Evolutionary conservation across 1,140 invertebrate species (phyloP).

Genomic region (Pachypsylla venusta): DNA sequence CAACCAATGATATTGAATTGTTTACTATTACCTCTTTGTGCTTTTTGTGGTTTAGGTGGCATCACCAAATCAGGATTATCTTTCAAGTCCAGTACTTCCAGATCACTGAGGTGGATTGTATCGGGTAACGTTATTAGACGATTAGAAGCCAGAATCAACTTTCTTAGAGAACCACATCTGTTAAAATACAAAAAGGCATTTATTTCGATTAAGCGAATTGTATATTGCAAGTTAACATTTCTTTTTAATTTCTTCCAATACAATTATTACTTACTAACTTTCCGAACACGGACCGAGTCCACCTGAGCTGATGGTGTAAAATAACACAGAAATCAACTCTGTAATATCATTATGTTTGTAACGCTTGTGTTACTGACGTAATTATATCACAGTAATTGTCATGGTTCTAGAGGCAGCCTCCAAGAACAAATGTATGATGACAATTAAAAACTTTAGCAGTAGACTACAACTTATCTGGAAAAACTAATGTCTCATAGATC

Average conservation of each 20-base stretch:
- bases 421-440: no score
- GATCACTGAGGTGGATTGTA: conserved; percentile 87
- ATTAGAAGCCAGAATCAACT: conserved; percentile 86
- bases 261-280: no score
- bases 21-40: conserved; percentile 53
- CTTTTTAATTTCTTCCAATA: no score
- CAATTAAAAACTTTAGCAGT: no score
- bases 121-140: conserved; percentile 91
- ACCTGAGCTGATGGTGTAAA: no score
- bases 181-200: conserved; percentile 20
- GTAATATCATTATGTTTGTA: no score
- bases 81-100: conserved; percentile 74
- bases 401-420: no score
- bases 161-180: conserved; percentile 91
- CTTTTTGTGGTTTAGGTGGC: conserved; percentile 85
- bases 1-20: no score
- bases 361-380: no score
- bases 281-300: no score
- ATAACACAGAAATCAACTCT: no score
- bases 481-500: not conserved
- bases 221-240: not conserved
- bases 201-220: conserved; percentile 14
- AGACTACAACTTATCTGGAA: not conserved
- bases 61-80: conserved; percentile 94
- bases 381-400: no score